phyloP scores from a whole-genome alignment of 1,140 invertebrate genomes.

The Anastrepha ludens region DNA sequence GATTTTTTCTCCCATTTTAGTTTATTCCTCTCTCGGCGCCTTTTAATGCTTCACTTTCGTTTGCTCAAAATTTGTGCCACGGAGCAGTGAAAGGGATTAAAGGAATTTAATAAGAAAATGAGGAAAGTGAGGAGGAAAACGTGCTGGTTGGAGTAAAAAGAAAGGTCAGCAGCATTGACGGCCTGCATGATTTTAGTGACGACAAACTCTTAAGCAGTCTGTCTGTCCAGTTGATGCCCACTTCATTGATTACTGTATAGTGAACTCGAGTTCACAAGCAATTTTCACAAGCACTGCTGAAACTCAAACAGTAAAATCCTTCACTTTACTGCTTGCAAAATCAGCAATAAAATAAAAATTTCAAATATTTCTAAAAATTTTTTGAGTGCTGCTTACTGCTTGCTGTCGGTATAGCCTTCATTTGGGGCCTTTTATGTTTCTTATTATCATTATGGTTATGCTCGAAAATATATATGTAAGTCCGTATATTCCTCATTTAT shows the following conservation, averaged over 20 bases:
- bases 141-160: not conserved
- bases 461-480: too few relatives aligned
- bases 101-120: constrained; percentile 27
- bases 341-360: not conserved
- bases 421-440: not conserved
- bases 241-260: constrained; percentile 32
- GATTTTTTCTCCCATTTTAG: not conserved
- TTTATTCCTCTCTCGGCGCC: too few relatives aligned
- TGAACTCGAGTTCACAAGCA: constrained; percentile 1
- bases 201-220: not conserved
- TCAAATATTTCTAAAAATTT: not conserved
- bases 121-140: not conserved
- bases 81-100: constrained; percentile 11
- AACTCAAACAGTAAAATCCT: not conserved
- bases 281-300: not conserved
- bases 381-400: not conserved
- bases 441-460: constrained; percentile 23
- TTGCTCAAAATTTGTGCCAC: constrained; percentile 15
- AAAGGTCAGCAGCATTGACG: not conserved
- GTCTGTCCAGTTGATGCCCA: not conserved
- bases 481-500: not conserved
- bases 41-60: not conserved
- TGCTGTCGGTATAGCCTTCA: not conserved
- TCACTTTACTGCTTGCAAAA: not conserved
- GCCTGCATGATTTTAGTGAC: not conserved